Evolutionary conservation across 2,797 vertebrate genomes (phyloP), one percentile per base, ranked within the genome.

Genomic region (Pangasius mekongensis): DNA sequence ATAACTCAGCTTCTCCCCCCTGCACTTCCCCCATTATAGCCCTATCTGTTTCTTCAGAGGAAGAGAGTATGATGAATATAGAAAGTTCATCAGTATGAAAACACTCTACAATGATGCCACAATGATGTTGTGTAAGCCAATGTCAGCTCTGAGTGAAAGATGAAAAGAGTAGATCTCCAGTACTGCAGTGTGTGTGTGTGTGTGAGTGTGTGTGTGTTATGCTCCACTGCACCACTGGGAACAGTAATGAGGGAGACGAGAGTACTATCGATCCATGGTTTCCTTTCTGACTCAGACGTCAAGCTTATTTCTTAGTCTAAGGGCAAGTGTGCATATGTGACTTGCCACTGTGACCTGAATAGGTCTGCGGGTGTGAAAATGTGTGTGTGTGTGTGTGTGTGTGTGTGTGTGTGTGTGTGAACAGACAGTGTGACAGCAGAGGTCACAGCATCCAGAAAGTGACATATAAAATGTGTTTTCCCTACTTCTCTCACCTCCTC

Each of bases 241-340:
- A 74, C 60, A 66, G 78, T 89, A 89, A 89, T 83, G 78, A 76
- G 78, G 67, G 16, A 86, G 74, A 85, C 52, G 77, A 83, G 88
- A 86, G 88, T 83, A 74, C 43, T 89, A 89, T 89, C 62, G 78
- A 89, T 89, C 84, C 84, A 83, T 16, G n/a, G 64, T 62, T 62
- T 88, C 60, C 76, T 81, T 64, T 89, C 66, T 20, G 66, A 82
- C 64, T 62, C 66, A 76, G 56, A 66, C 56, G 76, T 83, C 66
- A 86, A 83, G 80, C 85, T 67, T 30, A 56, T 81, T 78, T 86
- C 54, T 58, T 47, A 84, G 84, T 47, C 77, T 74, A 43, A 54
- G 67, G 47, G 58, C 27, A 71, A 66, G 47, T 52, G 67, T 83
- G 78, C 76, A 69, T 83, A 43, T 83, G 54, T 83, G 67, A 74